Conservation (phyloP, 2,888 invertebrate genomes). For the Dynastes hyllus region DNA sequence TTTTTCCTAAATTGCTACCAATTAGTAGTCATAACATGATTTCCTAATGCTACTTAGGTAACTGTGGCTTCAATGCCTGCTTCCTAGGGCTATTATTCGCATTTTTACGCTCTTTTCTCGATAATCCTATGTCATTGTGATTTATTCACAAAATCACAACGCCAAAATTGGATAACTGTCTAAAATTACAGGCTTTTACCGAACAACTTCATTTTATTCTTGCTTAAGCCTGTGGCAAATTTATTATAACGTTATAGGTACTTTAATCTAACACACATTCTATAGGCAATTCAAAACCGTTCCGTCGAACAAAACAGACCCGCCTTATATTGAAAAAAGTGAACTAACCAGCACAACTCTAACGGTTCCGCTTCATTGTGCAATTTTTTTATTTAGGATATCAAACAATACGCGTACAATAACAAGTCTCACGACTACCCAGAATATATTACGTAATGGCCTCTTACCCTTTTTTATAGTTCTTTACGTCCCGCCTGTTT, state of each 20-base stretch:
- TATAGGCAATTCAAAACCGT: slow-evolving; percentile 30
- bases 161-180: slow-evolving; percentile 25
- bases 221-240: slow-evolving; percentile 17
- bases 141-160: slow-evolving; percentile 14
- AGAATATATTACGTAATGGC: slow-evolving; percentile 31
- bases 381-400: slow-evolving; percentile 36
- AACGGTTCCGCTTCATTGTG: slow-evolving; percentile 42
- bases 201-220: slow-evolving; percentile 22
- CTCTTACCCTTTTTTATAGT: slow-evolving; percentile 5
- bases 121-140: slow-evolving; percentile 8
- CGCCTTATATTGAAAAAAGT: slow-evolving; percentile 31
- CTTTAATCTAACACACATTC: slow-evolving; percentile 33
- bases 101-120: background rate
- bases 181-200: slow-evolving; percentile 24
- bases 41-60: no score
- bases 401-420: slow-evolving; percentile 36
- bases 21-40: no score
- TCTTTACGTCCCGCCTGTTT: slow-evolving; percentile 5
- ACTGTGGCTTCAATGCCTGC: no score
- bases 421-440: slow-evolving; percentile 27
- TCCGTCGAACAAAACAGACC: slow-evolving; percentile 32
- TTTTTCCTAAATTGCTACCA: no score
- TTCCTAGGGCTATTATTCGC: no score
- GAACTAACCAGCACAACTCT: slow-evolving; percentile 45
- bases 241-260: background rate